phyloP scores from a whole-genome alignment of 1,140 invertebrate species.

The Drosophila leontia region DNA sequence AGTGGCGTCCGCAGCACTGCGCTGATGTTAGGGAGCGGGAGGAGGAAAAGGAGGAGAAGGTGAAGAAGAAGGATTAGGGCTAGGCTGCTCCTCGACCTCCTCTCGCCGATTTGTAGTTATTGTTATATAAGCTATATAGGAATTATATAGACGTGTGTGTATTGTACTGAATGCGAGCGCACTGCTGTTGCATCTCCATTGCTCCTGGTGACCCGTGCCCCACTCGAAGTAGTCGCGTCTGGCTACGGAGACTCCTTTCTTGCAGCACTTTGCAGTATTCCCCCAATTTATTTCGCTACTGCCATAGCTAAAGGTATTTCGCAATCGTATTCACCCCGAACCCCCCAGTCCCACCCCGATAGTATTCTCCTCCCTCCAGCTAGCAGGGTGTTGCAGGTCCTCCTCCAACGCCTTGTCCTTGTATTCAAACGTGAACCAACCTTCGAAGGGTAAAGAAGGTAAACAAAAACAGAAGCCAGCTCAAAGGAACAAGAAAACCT shows the following conservation, averaged over 20 bases:
- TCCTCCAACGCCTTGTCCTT: constrained; percentile 15
- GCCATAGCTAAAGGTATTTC: constrained; percentile 66
- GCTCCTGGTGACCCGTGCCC: constrained; percentile 23
- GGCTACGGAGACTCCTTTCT: constrained; percentile 15
- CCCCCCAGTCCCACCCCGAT: constrained; percentile 19
- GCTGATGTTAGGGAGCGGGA: constrained; percentile 64
- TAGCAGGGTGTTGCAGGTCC: constrained; percentile 33
- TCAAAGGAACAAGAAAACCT: constrained; percentile 68
- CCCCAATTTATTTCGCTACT: constrained; percentile 63
- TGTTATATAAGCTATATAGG: constrained; percentile 58
- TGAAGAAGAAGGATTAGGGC: constrained; percentile 8
- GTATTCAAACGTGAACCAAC: constrained; percentile 50
- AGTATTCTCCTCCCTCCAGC: constrained; percentile 65
- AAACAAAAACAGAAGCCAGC: constrained; percentile 46
- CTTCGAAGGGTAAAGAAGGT: constrained; percentile 4
- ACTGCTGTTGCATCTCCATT: constrained; percentile 48
- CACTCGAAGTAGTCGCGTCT: constrained; percentile 32
- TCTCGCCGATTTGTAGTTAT: constrained; percentile 44
- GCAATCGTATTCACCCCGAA: constrained; percentile 49
- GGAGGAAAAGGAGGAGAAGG: constrained; percentile 26
- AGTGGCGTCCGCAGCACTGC: constrained; percentile 80
- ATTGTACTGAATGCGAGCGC: constrained; percentile 58
- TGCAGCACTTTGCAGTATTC: constrained; percentile 76
- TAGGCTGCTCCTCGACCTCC: constrained; percentile 4
- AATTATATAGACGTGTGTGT: constrained; percentile 31